Evolutionary conservation across 2,888 invertebrate species (phyloP).

Genomic region (Brenthis ino): DNA sequence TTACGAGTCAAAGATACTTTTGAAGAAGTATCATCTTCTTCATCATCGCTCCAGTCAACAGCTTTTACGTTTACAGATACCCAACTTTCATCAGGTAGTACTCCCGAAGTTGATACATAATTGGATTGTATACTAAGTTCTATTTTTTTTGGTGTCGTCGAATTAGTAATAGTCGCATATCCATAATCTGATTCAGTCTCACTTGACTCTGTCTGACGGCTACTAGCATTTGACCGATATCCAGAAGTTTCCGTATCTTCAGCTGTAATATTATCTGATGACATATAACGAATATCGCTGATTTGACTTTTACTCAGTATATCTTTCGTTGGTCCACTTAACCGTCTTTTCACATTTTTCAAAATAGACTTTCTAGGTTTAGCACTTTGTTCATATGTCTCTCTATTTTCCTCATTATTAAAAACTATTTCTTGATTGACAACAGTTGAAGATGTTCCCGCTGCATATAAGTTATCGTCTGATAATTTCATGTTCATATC

Average conservation of each 20-base stretch:
- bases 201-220: constrained; percentile 69
- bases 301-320: constrained; percentile 42
- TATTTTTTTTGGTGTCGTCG: constrained; percentile 82
- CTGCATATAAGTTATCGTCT: constrained; percentile 2
- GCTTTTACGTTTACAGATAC: constrained; percentile 67
- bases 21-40: constrained; percentile 57
- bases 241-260: constrained; percentile 81
- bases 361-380: constrained; percentile 68
- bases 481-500: constrained; percentile 6
- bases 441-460: constrained; percentile 6
- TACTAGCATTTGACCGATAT: constrained; percentile 77
- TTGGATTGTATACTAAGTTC: constrained; percentile 66
- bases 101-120: constrained; percentile 68
- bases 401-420: constrained; percentile 42
- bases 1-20: constrained; percentile 59
- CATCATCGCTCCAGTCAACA: constrained; percentile 69
- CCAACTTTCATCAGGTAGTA: constrained; percentile 80
- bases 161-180: constrained; percentile 83
- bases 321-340: constrained; percentile 54
- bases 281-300: constrained; percentile 41
- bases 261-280: constrained; percentile 51
- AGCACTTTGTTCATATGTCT: constrained; percentile 45
- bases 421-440: constrained; percentile 12
- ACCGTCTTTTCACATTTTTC: constrained; percentile 54
- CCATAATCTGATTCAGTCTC: constrained; percentile 84